phyloP scores from a whole-genome alignment of 2,797 vertebrate species.

The Rhinogobio ventralis region DNA sequence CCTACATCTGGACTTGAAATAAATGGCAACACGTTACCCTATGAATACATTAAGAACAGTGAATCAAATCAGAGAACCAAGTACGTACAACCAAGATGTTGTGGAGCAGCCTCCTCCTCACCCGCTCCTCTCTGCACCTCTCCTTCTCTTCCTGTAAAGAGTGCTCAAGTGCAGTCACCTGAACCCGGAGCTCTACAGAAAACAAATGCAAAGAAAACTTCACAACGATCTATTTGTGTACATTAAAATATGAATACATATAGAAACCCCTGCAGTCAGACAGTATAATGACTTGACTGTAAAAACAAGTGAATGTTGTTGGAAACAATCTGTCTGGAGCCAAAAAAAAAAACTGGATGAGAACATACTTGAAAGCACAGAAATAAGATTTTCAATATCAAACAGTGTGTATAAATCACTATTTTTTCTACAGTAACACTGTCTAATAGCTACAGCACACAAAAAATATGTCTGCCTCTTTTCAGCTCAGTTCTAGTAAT shows the following conservation, averaged over 20 bases:
- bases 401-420: background rate
- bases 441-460: background rate
- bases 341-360: background rate
- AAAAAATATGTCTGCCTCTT: background rate
- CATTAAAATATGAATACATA: background rate
- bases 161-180: conserved; percentile 68
- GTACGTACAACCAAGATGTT: conserved; percentile 76
- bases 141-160: conserved; percentile 71
- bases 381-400: background rate
- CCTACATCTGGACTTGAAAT: background rate
- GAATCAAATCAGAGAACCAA: background rate
- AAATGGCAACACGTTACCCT: background rate
- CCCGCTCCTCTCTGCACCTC: conserved; percentile 69
- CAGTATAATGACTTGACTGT: background rate
- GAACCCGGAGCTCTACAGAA: conserved; percentile 61
- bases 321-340: background rate
- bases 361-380: background rate
- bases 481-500: background rate
- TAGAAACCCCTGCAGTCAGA: background rate
- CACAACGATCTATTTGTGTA: background rate
- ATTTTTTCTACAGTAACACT: background rate
- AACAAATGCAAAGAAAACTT: conserved; percentile 5
- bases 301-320: background rate
- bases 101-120: conserved; percentile 73
- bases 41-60: background rate